Evolutionary conservation across 1,140 invertebrate genomes (phyloP), one percentile per base, ranked within the genome.

Genomic region (Conopomorpha cramerella): DNA sequence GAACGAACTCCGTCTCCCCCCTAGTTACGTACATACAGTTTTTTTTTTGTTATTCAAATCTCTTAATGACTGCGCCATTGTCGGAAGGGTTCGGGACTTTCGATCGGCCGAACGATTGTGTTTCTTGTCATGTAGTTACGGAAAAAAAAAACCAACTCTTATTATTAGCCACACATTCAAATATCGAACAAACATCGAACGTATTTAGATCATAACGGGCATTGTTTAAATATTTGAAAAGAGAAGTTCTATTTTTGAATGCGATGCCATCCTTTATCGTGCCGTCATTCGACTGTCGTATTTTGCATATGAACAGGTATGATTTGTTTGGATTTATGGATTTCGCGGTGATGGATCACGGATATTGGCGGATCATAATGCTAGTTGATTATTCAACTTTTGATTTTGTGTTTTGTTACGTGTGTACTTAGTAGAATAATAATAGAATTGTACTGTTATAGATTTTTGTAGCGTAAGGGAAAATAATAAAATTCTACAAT

Each of bases 21-120:
- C 38, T 52, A 43, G 45, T 51, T 45, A 38, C 13, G 15, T 55
- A n/a, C n/a, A n/a, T n/a, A n/a, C n/a, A n/a, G n/a, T n/a, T n/a
- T n/a, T 16, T 58, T 58, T 62, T 51, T 62, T 66, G 48, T 63
- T 64, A 72, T 68, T 68, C 62, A 64, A 66, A 72, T 67, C 42
- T 43, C 30, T 46, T 72, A 68, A 72, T 72, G 67, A 72, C 53
- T 48, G 28, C 13, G 34, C 52, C 38, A 52, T 66, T 64, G 65
- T 64, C 37, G 16, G 38, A 37, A 41, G 44, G 49, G 43, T 53
- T 19, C 27, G 18, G 18, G 14, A n/a, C 31, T 43, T 46, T 39
- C 39, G 41, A 48, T 44, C 35, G 38, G 29, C 33, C 31, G 12
- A 30, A 26, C 27, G 45, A 43, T 40, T 6, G 19, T 23, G 19